Percentiles rank a stretch among this genome's conserved stretches.
Evolutionary conservation across 2,888 invertebrate genomes (phyloP).

Genomic region (Drosophila hamatofila): DNA sequence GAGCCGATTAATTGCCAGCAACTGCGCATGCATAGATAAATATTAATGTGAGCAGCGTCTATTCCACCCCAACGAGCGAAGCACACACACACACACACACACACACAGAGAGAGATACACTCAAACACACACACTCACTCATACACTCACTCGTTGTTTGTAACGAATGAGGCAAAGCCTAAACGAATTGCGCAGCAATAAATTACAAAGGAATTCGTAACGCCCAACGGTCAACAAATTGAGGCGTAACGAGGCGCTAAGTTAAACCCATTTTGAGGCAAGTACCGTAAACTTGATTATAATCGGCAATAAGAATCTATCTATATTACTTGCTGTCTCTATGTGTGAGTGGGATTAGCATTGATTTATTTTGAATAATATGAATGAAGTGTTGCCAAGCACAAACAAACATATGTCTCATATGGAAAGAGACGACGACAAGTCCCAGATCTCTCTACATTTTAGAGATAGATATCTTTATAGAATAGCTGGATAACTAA

Average conservation of each 20-base stretch:
- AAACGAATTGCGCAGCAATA: conserved; percentile 75
- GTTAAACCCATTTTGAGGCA: conserved; percentile 19
- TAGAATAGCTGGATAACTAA: no score
- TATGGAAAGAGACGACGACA: background rate
- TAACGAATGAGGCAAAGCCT: conserved; percentile 60
- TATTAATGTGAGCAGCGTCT: conserved; percentile 40
- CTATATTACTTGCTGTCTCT: background rate
- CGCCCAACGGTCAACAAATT: conserved; percentile 57
- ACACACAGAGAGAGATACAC: background rate
- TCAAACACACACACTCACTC: conserved; percentile 3
- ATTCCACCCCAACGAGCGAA: conserved; percentile 45
- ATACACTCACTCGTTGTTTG: conserved; percentile 16
- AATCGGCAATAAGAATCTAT: conserved; percentile 12
- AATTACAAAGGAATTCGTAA: conserved; percentile 68
- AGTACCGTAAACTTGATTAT: conserved; percentile 40
- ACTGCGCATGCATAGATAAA: conserved; percentile 57
- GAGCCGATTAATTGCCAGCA: conserved; percentile 68
- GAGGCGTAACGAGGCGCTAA: conserved; percentile 47
- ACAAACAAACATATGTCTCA: background rate
- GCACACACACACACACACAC: conserved; percentile 2
- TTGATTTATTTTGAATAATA: background rate
- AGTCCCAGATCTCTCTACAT: no score
- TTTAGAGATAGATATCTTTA: no score
- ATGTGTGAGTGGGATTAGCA: background rate
- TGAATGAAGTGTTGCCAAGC: background rate